Evolutionary conservation across 1,140 invertebrate species (phyloP).

Genomic region (Dryas iulia): DNA sequence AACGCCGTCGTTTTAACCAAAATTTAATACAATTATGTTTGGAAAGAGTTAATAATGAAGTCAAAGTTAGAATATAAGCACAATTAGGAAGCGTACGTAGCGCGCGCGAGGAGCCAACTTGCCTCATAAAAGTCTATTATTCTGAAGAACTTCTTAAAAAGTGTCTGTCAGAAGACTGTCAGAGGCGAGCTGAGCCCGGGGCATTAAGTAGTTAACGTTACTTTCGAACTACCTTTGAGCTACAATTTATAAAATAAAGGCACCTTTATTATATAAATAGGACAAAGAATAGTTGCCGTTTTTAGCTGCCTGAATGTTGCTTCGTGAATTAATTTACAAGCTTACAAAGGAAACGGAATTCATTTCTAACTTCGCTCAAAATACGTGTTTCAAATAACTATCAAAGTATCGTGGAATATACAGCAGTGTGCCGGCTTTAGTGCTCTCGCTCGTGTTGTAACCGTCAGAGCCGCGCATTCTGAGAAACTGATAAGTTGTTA

Average conservation of each 20-base stretch:
- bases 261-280: constrained; percentile 2
- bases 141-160: constrained; percentile 12
- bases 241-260: constrained; percentile 5
- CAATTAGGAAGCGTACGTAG: not conserved
- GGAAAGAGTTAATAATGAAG: not conserved
- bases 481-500: too few species aligned
- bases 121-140: constrained; percentile 19
- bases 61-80: not conserved
- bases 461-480: too few species aligned
- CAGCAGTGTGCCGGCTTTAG: too few species aligned
- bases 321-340: not conserved
- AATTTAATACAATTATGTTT: not conserved
- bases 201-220: constrained; percentile 25
- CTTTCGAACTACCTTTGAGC: constrained; percentile 14
- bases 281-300: not conserved
- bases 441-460: too few species aligned
- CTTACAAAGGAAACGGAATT: not conserved
- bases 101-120: constrained; percentile 5
- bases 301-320: not conserved
- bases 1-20: not conserved
- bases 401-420: not conserved
- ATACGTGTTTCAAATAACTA: not conserved
- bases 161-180: constrained; percentile 22
- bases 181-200: constrained; percentile 15
- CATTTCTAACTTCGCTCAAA: not conserved